Conservation (phyloP, 2,797 vertebrate genomes). For the Steatocranus sp. region DNA sequence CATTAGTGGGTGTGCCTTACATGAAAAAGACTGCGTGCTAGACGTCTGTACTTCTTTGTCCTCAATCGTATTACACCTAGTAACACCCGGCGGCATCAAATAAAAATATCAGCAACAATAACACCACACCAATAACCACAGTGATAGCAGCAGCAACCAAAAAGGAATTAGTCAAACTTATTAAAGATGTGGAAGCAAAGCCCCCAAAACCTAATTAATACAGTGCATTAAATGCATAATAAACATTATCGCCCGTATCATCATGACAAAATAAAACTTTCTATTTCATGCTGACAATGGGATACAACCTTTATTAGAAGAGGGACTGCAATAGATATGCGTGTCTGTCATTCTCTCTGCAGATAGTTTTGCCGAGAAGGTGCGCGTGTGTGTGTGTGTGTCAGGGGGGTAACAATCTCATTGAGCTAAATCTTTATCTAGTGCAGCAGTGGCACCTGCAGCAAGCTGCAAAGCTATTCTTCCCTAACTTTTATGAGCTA, state of each 20-base stretch:
- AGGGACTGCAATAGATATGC: background rate
- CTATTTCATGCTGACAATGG: conserved; percentile 18
- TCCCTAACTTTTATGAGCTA: conserved; percentile 43
- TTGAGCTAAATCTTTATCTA: conserved; percentile 45
- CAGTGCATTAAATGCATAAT: conserved; percentile 24
- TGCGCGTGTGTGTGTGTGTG: background rate
- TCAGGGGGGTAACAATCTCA: conserved; percentile 9
- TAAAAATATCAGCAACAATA: conserved; percentile 26
- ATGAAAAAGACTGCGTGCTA: background rate
- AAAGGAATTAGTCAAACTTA: conserved; percentile 23
- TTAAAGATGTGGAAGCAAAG: conserved; percentile 50
- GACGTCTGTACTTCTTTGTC: conserved; percentile 17
- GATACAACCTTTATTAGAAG: conserved; percentile 45
- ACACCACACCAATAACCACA: conserved; percentile 11
- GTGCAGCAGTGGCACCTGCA: conserved; percentile 33
- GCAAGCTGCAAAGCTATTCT: conserved; percentile 31
- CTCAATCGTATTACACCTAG: background rate
- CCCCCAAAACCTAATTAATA: conserved; percentile 29
- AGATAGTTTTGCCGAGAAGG: background rate
- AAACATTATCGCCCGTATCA: conserved; percentile 31
- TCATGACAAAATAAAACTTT: conserved; percentile 1
- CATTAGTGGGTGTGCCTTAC: background rate
- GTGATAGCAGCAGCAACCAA: background rate
- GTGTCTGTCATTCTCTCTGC: conserved; percentile 23
- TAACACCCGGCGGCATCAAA: conserved; percentile 23